A percentile compares a stretch with the other conserved stretches of the same genome.
phyloP scores from a whole-genome alignment of 2,888 invertebrate genomes.

The Nomada flava region DNA sequence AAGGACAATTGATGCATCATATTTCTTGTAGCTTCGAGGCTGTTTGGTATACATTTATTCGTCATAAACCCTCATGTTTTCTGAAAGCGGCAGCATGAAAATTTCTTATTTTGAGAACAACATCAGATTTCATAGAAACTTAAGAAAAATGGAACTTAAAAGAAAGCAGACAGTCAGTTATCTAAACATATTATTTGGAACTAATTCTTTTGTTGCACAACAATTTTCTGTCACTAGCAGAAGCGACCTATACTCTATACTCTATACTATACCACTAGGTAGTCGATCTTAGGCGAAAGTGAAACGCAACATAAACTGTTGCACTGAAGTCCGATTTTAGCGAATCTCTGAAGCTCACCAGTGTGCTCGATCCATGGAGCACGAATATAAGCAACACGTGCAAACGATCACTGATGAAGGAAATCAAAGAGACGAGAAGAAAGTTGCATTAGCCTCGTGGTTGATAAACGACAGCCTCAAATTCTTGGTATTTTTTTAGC shows the following conservation, averaged over 20 bases:
- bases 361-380: slow-evolving; percentile 36
- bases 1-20: neutral
- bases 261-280: too few species aligned
- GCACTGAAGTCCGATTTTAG: neutral
- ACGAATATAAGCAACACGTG: slow-evolving; percentile 42
- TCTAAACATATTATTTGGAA: too few species aligned
- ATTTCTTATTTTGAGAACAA: too few species aligned
- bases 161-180: too few species aligned
- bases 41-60: neutral
- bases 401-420: slow-evolving; percentile 11
- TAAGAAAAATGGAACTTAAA: too few species aligned
- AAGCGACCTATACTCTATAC: too few species aligned
- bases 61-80: too few species aligned
- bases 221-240: too few species aligned
- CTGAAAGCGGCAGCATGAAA: too few species aligned
- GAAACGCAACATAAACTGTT: neutral
- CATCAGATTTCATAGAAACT: too few species aligned
- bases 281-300: neutral
- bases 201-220: too few species aligned
- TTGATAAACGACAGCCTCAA: slow-evolving; percentile 57
- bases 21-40: neutral
- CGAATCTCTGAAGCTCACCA: slow-evolving; percentile 17
- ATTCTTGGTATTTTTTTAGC: slow-evolving; percentile 74
- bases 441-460: slow-evolving; percentile 43
- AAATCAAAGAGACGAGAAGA: neutral